Percentiles rank a stretch among this genome's conserved stretches.
These are phyloP conservation scores for Alloplasta piceator DNA, from an alignment of 2,888 invertebrate species.

Conservation along the genomic window DNA sequence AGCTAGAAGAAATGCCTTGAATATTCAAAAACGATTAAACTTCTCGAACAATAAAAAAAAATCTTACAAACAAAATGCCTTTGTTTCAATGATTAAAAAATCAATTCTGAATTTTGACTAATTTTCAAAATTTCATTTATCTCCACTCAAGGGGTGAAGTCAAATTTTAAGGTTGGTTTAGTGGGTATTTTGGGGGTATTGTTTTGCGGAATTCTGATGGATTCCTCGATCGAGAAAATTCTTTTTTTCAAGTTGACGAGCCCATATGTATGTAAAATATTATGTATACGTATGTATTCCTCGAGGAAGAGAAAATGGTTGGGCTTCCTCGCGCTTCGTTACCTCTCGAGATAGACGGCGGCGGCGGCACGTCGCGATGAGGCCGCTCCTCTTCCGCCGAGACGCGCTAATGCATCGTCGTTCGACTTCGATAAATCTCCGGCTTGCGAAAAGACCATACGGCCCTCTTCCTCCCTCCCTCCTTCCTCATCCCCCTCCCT, in stretches of 20 bases:
- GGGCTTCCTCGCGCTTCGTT: constrained; percentile 76
- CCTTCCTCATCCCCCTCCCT: constrained; percentile 20
- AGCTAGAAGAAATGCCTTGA: too few species aligned
- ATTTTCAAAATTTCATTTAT: too few species aligned
- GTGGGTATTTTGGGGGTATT: too few species aligned
- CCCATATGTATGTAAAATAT: neutral
- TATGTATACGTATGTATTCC: neutral
- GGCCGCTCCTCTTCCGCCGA: constrained; percentile 74
- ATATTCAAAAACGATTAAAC: too few species aligned
- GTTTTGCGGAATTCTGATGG: neutral
- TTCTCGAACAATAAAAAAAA: too few species aligned
- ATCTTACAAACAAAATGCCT: too few species aligned
- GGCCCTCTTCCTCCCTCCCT: constrained; percentile 42
- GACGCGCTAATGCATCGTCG: constrained; percentile 76
- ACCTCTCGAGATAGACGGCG: constrained; percentile 61
- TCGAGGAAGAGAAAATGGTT: constrained; percentile 25
- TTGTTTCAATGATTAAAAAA: too few species aligned
- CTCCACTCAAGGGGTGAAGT: too few species aligned
- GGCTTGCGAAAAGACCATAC: constrained; percentile 66
- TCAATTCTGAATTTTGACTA: too few species aligned
- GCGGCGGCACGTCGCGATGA: constrained; percentile 44
- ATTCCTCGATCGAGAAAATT: neutral
- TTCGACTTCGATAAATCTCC: constrained; percentile 77
- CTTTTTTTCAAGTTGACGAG: neutral
- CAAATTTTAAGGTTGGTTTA: too few species aligned